Evolutionary conservation across 2,797 vertebrate species (phyloP).

Genomic region (Schizothorax lantsangensis): DNA sequence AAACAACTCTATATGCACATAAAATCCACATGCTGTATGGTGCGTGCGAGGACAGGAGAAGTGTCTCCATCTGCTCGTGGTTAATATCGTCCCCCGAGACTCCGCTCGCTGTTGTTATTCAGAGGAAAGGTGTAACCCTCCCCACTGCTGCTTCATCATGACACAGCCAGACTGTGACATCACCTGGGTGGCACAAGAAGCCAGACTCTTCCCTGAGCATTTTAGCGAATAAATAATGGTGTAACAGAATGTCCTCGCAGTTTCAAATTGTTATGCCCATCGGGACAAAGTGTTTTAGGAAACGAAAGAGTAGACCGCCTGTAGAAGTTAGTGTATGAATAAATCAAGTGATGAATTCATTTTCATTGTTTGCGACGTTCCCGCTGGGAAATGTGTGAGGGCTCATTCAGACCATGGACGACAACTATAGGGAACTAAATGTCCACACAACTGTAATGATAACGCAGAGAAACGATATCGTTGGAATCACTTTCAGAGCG

Average conservation of each 20-base stretch:
- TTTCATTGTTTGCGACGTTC: background rate
- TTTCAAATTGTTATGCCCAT: constrained; percentile 13
- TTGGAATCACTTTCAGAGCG: too few relatives aligned
- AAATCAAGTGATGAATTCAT: background rate
- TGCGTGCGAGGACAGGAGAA: constrained; percentile 58
- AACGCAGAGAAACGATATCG: background rate
- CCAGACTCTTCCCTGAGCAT: background rate
- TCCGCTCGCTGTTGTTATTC: constrained; percentile 56
- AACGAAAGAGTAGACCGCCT: background rate
- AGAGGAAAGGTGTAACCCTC: constrained; percentile 57
- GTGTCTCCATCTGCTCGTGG: constrained; percentile 59
- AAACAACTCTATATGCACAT: background rate
- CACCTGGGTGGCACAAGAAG: constrained; percentile 47
- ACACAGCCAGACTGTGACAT: constrained; percentile 51
- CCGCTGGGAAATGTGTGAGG: background rate
- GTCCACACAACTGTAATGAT: background rate
- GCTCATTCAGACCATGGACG: background rate
- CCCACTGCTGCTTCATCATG: constrained; percentile 54
- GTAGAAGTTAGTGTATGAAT: background rate
- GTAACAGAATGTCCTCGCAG: constrained; percentile 8
- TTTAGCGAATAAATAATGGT: constrained; percentile 3
- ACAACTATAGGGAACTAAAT: background rate
- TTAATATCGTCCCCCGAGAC: constrained; percentile 56
- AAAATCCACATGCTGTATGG: constrained; percentile 28
- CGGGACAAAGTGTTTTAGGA: constrained; percentile 1